phyloP scores from a whole-genome alignment of 2,113 vertebrate species.

The Agelaius phoeniceus region DNA sequence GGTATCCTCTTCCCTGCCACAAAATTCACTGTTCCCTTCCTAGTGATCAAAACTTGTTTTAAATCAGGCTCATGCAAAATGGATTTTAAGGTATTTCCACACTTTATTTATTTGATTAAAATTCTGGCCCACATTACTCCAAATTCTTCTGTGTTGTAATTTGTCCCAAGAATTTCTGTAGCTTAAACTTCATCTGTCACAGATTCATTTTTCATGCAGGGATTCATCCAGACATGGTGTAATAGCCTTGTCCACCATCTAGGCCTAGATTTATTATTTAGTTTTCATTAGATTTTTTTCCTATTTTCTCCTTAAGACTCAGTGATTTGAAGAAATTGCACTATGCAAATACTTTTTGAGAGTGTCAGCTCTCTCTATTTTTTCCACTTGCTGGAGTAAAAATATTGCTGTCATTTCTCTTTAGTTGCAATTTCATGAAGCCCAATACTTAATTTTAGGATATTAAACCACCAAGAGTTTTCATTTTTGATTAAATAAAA shows the following conservation, averaged over 20 bases:
- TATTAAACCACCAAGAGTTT: not conserved
- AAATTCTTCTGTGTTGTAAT: not conserved
- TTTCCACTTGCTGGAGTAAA: not conserved
- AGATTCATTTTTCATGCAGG: not conserved
- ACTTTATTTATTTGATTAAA: not conserved
- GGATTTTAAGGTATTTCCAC: not conserved
- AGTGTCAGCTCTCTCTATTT: not conserved
- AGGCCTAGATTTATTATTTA: not conserved
- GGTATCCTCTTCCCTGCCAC: not conserved
- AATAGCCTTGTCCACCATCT: not conserved
- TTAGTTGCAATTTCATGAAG: not conserved
- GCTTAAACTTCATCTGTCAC: not conserved
- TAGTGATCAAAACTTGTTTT: not conserved
- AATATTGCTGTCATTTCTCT: not conserved
- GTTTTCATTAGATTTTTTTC: not conserved
- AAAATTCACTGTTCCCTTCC: not conserved
- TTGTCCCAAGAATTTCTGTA: not conserved
- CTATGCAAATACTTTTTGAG: not conserved
- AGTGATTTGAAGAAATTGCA: not conserved
- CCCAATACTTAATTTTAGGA: not conserved
- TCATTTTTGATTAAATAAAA: not conserved
- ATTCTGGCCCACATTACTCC: not conserved
- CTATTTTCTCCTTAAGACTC: not conserved
- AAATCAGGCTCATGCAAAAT: not conserved
- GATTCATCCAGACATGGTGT: not conserved